Conservation (phyloP, 2,113 vertebrate genomes). For the Heterotis niloticus region DNA sequence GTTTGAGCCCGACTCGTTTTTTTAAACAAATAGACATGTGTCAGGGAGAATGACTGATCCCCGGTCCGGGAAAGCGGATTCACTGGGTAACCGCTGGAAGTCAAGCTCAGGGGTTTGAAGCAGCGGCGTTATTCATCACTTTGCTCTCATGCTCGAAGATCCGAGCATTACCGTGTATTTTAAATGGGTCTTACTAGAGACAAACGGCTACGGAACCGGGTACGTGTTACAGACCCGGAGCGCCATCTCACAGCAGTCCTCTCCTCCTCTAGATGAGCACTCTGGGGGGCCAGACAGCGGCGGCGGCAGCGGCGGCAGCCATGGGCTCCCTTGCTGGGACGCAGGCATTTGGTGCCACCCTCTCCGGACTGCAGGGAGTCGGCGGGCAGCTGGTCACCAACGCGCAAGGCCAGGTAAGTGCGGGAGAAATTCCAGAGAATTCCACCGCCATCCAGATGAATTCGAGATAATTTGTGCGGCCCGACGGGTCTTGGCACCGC, state of each 20-base stretch:
- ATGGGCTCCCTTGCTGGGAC: conserved; percentile 90
- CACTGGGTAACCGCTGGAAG: neutral
- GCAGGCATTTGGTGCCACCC: conserved; percentile 86
- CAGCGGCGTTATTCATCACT: too few species aligned
- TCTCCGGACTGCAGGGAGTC: conserved; percentile 92
- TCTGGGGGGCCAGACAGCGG: conserved; percentile 83
- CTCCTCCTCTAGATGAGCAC: conserved; percentile 79
- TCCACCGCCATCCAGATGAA: neutral
- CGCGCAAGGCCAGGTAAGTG: conserved; percentile 97
- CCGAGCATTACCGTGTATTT: too few species aligned
- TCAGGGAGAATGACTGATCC: neutral
- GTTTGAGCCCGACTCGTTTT: neutral
- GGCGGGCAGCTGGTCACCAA: conserved; percentile 97
- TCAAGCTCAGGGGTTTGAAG: neutral
- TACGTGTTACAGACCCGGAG: neutral
- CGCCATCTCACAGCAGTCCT: neutral
- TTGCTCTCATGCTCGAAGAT: too few species aligned
- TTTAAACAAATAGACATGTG: neutral
- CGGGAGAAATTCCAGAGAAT: too few species aligned
- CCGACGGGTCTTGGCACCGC: too few species aligned
- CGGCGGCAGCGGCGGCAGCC: conserved; percentile 81
- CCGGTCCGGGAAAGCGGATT: neutral
- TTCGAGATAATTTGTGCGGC: neutral
- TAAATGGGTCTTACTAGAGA: neutral
- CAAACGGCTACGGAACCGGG: neutral